Percentiles rank a stretch among this genome's conserved stretches.
These are phyloP conservation scores for Rousettus madagascariensis DNA, from an alignment of 2,797 vertebrate genomes.

Conservation along the genomic window DNA sequence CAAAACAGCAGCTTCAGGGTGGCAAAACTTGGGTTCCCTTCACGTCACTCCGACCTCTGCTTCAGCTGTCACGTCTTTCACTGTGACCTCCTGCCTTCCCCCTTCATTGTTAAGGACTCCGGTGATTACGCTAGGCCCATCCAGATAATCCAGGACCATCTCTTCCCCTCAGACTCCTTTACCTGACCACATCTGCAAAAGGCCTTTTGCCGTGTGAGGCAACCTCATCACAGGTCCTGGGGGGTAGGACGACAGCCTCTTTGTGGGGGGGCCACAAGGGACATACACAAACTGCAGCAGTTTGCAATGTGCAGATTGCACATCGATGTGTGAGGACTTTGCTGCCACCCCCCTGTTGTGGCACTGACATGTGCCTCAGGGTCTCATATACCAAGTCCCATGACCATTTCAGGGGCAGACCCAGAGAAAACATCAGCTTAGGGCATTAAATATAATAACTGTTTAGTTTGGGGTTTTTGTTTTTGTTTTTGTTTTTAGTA, in stretches of 20 bases:
- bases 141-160: not conserved
- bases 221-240: not conserved
- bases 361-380: not conserved
- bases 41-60: not conserved
- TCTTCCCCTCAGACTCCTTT: not conserved
- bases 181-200: not conserved
- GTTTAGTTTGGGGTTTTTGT: not conserved
- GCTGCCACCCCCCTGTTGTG: not conserved
- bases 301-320: rapidly evolving
- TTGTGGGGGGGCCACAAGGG: not conserved
- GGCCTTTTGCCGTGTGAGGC: not conserved
- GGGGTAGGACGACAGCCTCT: not conserved
- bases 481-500: not conserved
- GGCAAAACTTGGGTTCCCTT: no score
- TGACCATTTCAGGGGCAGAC: not conserved
- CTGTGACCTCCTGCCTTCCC: not conserved
- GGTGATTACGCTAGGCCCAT: not conserved
- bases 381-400: not conserved
- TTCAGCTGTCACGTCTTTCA: not conserved
- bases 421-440: not conserved
- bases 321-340: not conserved
- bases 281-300: not conserved
- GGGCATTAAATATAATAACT: not conserved
- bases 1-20: no score
- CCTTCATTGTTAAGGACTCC: not conserved